phyloP scores from a whole-genome alignment of 2,888 invertebrate species.

The Noctua janthina region DNA sequence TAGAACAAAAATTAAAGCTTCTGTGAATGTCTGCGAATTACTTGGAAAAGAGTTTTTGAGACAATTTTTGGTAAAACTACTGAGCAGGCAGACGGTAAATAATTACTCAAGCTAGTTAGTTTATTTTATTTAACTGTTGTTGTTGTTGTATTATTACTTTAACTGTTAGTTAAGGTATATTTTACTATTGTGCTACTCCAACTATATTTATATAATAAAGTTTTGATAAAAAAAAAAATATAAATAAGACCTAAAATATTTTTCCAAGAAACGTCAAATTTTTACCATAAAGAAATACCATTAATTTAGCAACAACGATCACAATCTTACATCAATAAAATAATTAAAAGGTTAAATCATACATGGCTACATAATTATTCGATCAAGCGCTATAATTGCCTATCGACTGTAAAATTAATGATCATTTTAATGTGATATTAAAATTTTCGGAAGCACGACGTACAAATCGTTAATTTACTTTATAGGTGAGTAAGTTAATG shows the following conservation, averaged over 20 bases:
- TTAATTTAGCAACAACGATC: background rate
- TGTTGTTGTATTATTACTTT: too few relatives aligned
- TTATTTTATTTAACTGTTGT: background rate
- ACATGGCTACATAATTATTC: slow-evolving; percentile 68
- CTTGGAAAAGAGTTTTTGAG: slow-evolving; percentile 12
- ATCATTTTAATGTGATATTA: slow-evolving; percentile 71
- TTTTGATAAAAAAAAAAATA: background rate
- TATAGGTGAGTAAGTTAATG: slow-evolving; percentile 48
- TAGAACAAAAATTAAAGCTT: slow-evolving; percentile 36
- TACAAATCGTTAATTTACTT: slow-evolving; percentile 64
- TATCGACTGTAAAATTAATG: slow-evolving; percentile 76
- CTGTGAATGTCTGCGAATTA: slow-evolving; percentile 22
- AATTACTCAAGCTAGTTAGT: background rate
- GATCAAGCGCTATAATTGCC: slow-evolving; percentile 75
- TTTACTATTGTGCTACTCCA: background rate
- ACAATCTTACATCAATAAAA: slow-evolving; percentile 17
- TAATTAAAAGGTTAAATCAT: slow-evolving; percentile 48
- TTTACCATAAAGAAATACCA: background rate
- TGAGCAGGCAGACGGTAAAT: background rate
- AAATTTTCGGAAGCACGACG: slow-evolving; percentile 61
- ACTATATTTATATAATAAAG: background rate
- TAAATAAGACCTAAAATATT: background rate
- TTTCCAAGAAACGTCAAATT: background rate
- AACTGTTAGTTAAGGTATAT: background rate
- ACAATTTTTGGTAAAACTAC: background rate